A percentile compares a stretch with the other conserved stretches of the same genome.
Evolutionary conservation across 1,140 invertebrate genomes (phyloP).

Genomic region (Trichoplusia ni): DNA sequence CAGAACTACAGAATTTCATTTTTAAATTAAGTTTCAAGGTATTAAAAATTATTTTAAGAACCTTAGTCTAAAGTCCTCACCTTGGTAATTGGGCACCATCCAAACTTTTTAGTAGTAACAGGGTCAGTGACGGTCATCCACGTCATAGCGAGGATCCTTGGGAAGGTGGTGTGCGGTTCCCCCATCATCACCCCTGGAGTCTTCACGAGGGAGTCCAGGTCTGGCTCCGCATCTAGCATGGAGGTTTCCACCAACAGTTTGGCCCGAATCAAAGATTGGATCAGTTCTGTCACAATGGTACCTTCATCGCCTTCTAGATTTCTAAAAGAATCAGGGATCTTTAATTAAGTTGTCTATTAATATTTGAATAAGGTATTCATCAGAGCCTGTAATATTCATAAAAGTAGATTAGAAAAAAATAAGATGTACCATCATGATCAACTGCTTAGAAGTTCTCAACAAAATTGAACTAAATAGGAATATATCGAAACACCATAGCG

Average conservation of each 20-base stretch:
- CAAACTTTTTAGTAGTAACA: constrained; percentile 50
- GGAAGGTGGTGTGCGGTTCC: constrained; percentile 66
- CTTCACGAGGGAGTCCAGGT: constrained; percentile 60
- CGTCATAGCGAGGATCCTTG: constrained; percentile 56
- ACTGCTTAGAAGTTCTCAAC: too few relatives aligned
- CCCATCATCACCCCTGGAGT: constrained; percentile 63
- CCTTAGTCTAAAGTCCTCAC: constrained; percentile 33
- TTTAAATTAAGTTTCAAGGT: background rate
- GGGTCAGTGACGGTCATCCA: constrained; percentile 65
- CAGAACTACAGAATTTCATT: too few relatives aligned
- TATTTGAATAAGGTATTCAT: too few relatives aligned
- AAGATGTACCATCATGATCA: too few relatives aligned
- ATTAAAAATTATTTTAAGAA: background rate
- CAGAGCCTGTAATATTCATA: too few relatives aligned
- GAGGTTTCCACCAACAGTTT: constrained; percentile 64
- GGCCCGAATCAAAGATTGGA: constrained; percentile 49
- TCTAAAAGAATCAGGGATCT: constrained; percentile 48
- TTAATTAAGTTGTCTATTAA: too few relatives aligned
- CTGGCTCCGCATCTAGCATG: constrained; percentile 59
- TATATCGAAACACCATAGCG: too few relatives aligned
- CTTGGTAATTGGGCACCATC: constrained; percentile 66
- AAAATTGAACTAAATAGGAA: too few relatives aligned
- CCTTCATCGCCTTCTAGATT: constrained; percentile 67
- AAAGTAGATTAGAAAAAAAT: too few relatives aligned
- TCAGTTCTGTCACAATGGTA: constrained; percentile 49